Base-by-base conservation (phyloP, 2,113 vertebrate genomes). In the Menidia beryllina region DNA sequence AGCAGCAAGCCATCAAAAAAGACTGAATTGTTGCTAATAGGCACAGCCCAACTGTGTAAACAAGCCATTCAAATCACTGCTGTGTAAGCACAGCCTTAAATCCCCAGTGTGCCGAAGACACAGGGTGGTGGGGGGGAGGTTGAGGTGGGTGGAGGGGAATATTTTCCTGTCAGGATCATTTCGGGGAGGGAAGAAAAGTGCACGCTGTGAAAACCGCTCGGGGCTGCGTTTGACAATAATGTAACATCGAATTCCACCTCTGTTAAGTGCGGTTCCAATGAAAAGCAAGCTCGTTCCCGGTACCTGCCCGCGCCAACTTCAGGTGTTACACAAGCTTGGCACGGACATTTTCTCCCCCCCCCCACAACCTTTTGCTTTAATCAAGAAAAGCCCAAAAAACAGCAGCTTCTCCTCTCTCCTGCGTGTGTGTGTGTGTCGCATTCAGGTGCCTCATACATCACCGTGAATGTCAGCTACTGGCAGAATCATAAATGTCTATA, bases 301-400 rank as follows among this genome's bases (percentile, higher is more conserved):
- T 94, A 95, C 93, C 94, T 95, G 93, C 90, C 92, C 88, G 63
- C 53, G 88, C 88, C 88, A 87, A 93, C 90, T 91, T 86, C 91
- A 88, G 91, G 62, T 89, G 86, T 96, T 95, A 94, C 94, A 94
- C 52, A 73, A 92, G 90, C 90, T 88, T 94, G 93, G 95, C 95
- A 95, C 69, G 81, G 69, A 92, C 88, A 86, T 61, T 77, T 69
- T 86, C 89, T 89, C 26, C 82, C 75, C 74, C 27, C 51, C 71
- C 74, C 86, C 79, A 43, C 63, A 55, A 75, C 66, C 68, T 66
- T 86, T 66, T 69, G 43, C 81, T 81, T 89, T 88, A 66, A 81
- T 83, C 84, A 82, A 38, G 70, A 78, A 77, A 77, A 85, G 89
- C 63, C 51, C 61, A 68, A 74, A 68, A 74, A 79, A 75, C 66